Percentiles rank a stretch among this genome's conserved stretches.
phyloP scores from a whole-genome alignment of 2,888 invertebrate species.

The Cantharis rustica region DNA sequence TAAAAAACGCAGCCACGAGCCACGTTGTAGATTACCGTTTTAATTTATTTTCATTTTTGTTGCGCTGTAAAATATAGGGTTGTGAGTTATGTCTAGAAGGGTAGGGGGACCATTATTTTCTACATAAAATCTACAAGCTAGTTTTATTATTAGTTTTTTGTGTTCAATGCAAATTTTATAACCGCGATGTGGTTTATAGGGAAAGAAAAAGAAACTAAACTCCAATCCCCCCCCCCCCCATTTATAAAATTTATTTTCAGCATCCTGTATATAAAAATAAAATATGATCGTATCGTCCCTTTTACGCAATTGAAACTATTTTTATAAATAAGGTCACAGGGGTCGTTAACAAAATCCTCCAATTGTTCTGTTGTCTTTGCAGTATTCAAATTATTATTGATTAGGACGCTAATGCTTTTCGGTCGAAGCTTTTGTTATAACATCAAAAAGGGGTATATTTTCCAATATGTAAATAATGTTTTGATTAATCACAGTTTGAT shows the following conservation, averaged over 20 bases:
- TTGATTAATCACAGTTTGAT: constrained; percentile 56
- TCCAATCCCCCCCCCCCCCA: not conserved
- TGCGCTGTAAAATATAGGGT: constrained; percentile 49
- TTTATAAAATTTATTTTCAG: not conserved
- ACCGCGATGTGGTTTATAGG: not conserved
- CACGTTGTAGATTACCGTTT: constrained; percentile 51
- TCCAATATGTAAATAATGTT: constrained; percentile 47
- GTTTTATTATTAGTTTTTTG: not conserved
- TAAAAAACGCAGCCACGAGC: constrained; percentile 54
- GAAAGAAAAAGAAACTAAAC: not conserved
- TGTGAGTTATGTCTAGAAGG: constrained; percentile 46
- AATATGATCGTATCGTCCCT: not conserved
- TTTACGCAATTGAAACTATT: not conserved
- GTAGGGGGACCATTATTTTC: constrained; percentile 41
- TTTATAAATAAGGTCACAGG: not conserved
- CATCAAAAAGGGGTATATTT: not conserved
- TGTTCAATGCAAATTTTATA: not conserved
- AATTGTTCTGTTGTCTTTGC: not conserved
- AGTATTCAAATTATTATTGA: not conserved
- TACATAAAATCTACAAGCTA: constrained; percentile 9
- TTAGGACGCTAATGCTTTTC: not conserved
- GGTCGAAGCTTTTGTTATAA: not conserved
- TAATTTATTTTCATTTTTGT: constrained; percentile 55
- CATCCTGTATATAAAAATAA: not conserved
- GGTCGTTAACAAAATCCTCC: not conserved